Conservation (phyloP, 2,888 invertebrate species). For the Dynastes maya region DNA sequence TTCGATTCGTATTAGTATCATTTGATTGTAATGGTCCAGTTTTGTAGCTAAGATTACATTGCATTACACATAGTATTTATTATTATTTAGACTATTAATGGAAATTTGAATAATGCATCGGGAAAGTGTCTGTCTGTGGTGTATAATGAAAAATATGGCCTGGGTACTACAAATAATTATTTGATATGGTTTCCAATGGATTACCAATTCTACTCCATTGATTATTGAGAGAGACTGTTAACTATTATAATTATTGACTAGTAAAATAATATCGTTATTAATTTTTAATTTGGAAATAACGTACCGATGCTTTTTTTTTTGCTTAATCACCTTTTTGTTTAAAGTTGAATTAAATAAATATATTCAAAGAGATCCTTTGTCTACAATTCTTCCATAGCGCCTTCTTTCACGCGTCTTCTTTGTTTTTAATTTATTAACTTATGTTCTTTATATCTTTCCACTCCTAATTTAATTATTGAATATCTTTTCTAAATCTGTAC, state of each 20-base stretch:
- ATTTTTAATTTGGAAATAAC: constrained; percentile 19
- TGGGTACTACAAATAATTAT: too few relatives aligned
- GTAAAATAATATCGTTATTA: constrained; percentile 26
- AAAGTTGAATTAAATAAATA: constrained; percentile 11
- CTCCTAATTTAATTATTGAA: background rate
- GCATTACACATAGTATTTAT: too few relatives aligned
- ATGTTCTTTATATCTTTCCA: background rate
- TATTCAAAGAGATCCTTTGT: background rate
- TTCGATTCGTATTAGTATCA: too few relatives aligned
- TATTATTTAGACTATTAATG: too few relatives aligned
- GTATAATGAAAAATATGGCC: too few relatives aligned
- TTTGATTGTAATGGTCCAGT: too few relatives aligned
- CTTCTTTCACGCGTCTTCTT: background rate
- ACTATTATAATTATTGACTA: constrained; percentile 26
- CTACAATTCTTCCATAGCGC: background rate
- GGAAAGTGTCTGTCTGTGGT: too few relatives aligned
- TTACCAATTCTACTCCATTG: background rate
- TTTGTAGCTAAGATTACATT: too few relatives aligned
- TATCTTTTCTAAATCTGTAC: constrained; percentile 5
- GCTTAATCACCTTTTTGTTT: constrained; percentile 20
- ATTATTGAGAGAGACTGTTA: constrained; percentile 35
- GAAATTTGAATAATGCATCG: too few relatives aligned
- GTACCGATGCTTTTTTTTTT: constrained; percentile 17
- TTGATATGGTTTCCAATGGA: background rate
- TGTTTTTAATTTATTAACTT: constrained; percentile 18